Conservation (phyloP, 2,113 vertebrate species). For the Bagarius yarrelli region DNA sequence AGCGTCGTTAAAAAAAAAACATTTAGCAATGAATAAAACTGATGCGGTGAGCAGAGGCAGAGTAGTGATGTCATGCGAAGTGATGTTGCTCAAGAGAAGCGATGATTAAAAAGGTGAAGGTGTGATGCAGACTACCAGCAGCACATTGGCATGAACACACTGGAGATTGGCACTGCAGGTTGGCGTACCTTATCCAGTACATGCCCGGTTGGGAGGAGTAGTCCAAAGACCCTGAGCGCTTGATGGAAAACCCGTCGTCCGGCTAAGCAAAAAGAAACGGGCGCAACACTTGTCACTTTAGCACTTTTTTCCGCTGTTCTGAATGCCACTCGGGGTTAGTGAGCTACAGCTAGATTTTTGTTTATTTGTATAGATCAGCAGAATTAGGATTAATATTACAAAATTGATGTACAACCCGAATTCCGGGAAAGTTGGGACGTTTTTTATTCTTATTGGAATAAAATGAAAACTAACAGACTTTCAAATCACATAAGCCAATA, state of each 20-base stretch:
- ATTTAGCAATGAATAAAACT: not conserved
- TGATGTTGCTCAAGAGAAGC: not conserved
- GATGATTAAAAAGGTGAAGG: not conserved
- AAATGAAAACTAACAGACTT: no score
- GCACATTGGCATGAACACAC: slow-evolving; percentile 91
- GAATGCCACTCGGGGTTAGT: not conserved
- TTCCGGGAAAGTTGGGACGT: no score
- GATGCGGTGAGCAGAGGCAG: slow-evolving; percentile 16
- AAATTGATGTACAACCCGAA: not conserved
- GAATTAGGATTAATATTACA: no score
- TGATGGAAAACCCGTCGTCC: slow-evolving; percentile 99
- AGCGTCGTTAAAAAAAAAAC: not conserved
- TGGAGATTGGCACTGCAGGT: slow-evolving; percentile 75
- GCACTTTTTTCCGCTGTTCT: slow-evolving; percentile 10
- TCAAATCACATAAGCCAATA: no score
- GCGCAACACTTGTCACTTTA: slow-evolving; percentile 78
- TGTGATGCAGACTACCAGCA: slow-evolving; percentile 91
- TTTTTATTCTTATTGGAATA: no score
- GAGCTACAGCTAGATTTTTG: not conserved
- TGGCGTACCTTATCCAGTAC: slow-evolving; percentile 99
- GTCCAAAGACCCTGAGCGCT: slow-evolving; percentile 99
- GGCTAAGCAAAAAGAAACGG: slow-evolving; percentile 92
- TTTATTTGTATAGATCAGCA: not conserved
- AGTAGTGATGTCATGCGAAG: not conserved
- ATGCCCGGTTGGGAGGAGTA: slow-evolving; percentile 99